phyloP scores from a whole-genome alignment of 2,888 invertebrate species.

The Adelphocoris suturalis region DNA sequence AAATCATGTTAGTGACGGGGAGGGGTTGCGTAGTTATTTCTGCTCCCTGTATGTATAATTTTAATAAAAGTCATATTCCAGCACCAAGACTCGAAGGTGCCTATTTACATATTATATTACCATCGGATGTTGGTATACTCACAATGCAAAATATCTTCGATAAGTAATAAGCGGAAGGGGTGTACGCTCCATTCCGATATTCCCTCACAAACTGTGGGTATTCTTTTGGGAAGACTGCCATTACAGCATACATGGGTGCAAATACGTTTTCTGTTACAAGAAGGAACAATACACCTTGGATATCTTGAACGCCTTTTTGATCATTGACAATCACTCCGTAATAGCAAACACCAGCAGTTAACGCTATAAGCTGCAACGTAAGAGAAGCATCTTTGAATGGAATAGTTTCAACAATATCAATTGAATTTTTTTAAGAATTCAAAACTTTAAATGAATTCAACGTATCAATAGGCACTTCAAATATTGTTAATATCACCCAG shows the following conservation, averaged over 20 bases:
- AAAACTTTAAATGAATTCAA: too few relatives aligned
- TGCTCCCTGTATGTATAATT: too few relatives aligned
- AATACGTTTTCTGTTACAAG: constrained; percentile 95
- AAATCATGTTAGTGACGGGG: too few relatives aligned
- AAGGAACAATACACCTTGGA: constrained; percentile 92
- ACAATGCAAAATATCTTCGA: constrained; percentile 91
- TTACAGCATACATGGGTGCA: constrained; percentile 93
- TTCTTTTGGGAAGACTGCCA: constrained; percentile 90
- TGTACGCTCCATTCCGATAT: constrained; percentile 89
- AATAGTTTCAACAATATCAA: too few relatives aligned
- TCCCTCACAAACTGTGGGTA: constrained; percentile 91
- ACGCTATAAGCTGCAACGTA: constrained; percentile 81
- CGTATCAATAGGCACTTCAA: too few relatives aligned
- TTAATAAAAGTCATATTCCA: too few relatives aligned
- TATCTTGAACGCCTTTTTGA: constrained; percentile 91
- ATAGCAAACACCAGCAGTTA: constrained; percentile 92
- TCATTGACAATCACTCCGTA: constrained; percentile 86
- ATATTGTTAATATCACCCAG: too few relatives aligned
- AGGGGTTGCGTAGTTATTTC: too few relatives aligned
- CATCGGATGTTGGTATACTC: constrained; percentile 77
- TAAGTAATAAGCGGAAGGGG: constrained; percentile 88
- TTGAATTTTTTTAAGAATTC: too few relatives aligned
- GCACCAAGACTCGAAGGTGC: too few relatives aligned
- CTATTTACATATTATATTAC: neutral
- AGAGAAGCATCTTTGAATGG: neutral